phyloP scores from a whole-genome alignment of 2,888 invertebrate species.

The Ceramica pisi region DNA sequence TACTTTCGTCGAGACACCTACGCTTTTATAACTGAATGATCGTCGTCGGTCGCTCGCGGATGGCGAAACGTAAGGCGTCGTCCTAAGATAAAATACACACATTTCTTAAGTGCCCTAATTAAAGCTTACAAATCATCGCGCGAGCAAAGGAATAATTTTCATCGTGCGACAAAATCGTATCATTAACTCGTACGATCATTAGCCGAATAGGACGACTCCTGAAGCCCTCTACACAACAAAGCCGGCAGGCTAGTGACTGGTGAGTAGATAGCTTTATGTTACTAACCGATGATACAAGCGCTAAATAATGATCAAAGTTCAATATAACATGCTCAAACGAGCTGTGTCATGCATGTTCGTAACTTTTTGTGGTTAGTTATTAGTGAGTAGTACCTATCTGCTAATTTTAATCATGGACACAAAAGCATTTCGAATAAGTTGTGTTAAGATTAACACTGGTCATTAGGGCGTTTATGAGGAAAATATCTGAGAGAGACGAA shows the following conservation, averaged over 20 bases:
- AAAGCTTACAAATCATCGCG: too few relatives aligned
- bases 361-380: constrained; percentile 7
- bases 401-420: constrained; percentile 17
- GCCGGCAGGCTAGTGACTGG: too few relatives aligned
- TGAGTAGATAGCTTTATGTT: too few relatives aligned
- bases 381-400: neutral
- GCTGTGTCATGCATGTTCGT: neutral
- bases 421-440: constrained; percentile 1
- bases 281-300: constrained; percentile 3
- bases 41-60: neutral
- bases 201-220: too few relatives aligned
- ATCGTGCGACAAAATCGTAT: too few relatives aligned
- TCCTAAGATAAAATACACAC: too few relatives aligned
- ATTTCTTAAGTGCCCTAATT: too few relatives aligned
- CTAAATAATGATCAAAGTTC: constrained; percentile 40
- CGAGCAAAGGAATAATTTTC: too few relatives aligned
- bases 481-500: neutral
- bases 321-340: constrained; percentile 7
- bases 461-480: neutral
- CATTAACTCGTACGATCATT: too few relatives aligned
- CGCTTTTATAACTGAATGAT: neutral
- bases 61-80: constrained; percentile 7
- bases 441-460: neutral
- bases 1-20: constrained; percentile 7
- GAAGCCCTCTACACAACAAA: too few relatives aligned